Base-by-base conservation (phyloP, 2,888 invertebrate species). In the Sericinus montela region DNA sequence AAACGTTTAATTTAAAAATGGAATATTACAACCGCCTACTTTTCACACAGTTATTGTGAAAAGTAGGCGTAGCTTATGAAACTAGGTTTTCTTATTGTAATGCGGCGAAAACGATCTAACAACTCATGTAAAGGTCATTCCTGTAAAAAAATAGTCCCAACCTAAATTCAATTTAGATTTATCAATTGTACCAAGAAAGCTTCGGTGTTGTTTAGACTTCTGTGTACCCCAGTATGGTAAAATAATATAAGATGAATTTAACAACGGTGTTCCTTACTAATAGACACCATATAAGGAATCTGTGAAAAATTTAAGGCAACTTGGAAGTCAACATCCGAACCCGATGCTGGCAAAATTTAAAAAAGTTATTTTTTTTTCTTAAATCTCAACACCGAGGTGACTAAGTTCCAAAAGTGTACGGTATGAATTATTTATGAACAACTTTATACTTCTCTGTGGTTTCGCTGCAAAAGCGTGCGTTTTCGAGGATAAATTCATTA, bases 391-490 rank as follows among this genome's bases (percentile, higher is more conserved):
- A 63, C 60, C 25, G 42, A 58, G 56, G 59, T 68, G 74, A 73
- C 72, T 77, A 72, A 76, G 67, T 67, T 67, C 63, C 65, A 58
- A 70, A 72, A 61, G 56, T 56, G 56, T 48, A 53, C 52, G 63
- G 45, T 57, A 75, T 85, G 81, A 80, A 84, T 85, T 69, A 85
- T 84, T 75, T 75, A 86, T 82, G 76, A 69, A 85, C 82, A 85
- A 74, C 81, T 86, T 83, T 69, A 81, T 81, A 82, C 75, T 78
- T 79, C 72, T 72, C 69, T 60, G 63, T 67, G 63, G 70, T 75
- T 75, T 76, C 71, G 73, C 67, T 56, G 66, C 71, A 71, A 80
- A 77, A 75, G 72, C 67, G 63, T 62, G 69, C 72, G 72, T 75
- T 82, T 84, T 82, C 74, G 71, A 74, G 69, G 68, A 82, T 79